Evolutionary conservation across 1,140 invertebrate species (phyloP).

Genomic region (Brachionus koreanus): DNA sequence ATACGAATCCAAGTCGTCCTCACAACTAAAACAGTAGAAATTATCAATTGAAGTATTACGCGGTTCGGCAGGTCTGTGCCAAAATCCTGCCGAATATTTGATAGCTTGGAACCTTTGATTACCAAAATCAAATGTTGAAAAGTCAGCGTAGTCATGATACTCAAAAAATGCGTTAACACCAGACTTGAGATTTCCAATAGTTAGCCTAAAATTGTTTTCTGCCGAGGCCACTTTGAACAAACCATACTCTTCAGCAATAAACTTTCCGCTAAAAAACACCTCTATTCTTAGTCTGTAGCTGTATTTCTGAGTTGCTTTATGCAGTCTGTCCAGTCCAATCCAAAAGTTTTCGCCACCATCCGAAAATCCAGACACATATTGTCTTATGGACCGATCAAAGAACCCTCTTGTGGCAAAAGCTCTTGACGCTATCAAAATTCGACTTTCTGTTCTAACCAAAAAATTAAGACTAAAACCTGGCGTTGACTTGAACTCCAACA

Average conservation of each 20-base stretch:
- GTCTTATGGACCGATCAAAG: slow-evolving; percentile 10
- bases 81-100: slow-evolving; percentile 4
- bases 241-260: slow-evolving; percentile 13
- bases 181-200: not conserved
- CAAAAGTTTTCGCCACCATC: slow-evolving; percentile 26
- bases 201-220: not conserved
- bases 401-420: not conserved
- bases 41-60: slow-evolving; percentile 25
- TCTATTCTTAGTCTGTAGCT: not conserved
- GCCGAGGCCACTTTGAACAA: not conserved
- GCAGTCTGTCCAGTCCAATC: not conserved
- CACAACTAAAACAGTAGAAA: slow-evolving; percentile 23
- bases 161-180: not conserved
- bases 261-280: not conserved
- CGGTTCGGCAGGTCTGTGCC: not conserved
- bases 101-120: not conserved
- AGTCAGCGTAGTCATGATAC: slow-evolving; percentile 2
- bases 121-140: slow-evolving; percentile 33
- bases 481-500: not conserved
- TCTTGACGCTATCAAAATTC: slow-evolving; percentile 28
- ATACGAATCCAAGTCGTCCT: not conserved
- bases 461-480: slow-evolving; percentile 14
- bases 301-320: not conserved
- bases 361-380: not conserved
- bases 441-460: not conserved